A percentile compares a stretch with the other conserved stretches of the same genome.
Evolutionary conservation across 2,113 vertebrate genomes (phyloP).

Genomic region (Sisor rabdophorus): DNA sequence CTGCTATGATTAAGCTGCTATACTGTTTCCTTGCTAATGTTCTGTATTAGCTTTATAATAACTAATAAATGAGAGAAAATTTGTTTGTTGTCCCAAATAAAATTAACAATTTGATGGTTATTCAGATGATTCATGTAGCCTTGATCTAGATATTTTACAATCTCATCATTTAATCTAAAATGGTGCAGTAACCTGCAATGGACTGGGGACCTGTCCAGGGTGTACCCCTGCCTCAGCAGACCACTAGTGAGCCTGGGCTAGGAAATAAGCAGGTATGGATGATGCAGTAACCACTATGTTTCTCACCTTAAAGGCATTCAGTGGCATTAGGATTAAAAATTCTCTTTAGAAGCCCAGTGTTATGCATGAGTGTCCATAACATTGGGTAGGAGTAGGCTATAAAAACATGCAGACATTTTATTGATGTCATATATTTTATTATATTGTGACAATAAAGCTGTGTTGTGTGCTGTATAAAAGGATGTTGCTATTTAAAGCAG

Average conservation of each 20-base stretch:
- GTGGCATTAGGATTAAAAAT: too few relatives aligned
- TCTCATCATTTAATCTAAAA: background rate
- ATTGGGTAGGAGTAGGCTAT: too few relatives aligned
- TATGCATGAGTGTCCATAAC: too few relatives aligned
- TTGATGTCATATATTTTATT: too few relatives aligned
- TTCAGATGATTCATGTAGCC: background rate
- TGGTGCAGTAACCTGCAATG: background rate
- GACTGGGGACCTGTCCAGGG: too few relatives aligned
- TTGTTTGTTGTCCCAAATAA: background rate
- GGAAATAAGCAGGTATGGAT: too few relatives aligned
- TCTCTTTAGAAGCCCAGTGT: too few relatives aligned
- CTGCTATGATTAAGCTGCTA: background rate
- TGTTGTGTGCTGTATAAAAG: slow-evolving; percentile 7
- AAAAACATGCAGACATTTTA: background rate
- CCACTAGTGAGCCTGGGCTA: too few relatives aligned
- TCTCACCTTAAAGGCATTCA: background rate
- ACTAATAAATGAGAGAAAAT: background rate
- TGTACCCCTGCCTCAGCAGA: too few relatives aligned
- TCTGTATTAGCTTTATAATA: background rate
- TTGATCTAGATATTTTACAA: background rate
- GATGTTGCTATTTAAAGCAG: slow-evolving; percentile 8
- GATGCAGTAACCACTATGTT: too few relatives aligned
- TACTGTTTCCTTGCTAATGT: background rate
- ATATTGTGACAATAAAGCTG: background rate
- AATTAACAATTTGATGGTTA: background rate